Percentiles rank a stretch among this genome's conserved stretches.
phyloP scores from a whole-genome alignment of 1,140 invertebrate species.

The Habropoda laboriosa region DNA sequence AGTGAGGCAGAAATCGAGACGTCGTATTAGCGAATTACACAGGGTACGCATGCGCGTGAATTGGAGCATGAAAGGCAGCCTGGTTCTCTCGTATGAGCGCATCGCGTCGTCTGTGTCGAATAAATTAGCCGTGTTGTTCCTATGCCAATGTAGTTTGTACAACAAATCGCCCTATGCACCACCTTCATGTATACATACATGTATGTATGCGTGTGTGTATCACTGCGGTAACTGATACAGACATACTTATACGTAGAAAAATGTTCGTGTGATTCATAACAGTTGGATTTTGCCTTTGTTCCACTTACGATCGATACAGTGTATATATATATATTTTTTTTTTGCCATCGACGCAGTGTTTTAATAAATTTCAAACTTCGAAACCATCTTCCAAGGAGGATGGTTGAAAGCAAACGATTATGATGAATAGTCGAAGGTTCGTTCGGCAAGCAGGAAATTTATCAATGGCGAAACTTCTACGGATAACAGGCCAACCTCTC shows the following conservation, averaged over 20 bases:
- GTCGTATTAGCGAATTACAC: slow-evolving; percentile 36
- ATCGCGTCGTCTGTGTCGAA: slow-evolving; percentile 17
- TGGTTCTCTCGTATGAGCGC: not conserved
- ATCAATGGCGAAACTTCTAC: too few species aligned
- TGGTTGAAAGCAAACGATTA: too few species aligned
- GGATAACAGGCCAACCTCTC: too few species aligned
- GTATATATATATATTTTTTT: too few species aligned
- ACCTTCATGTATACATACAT: not conserved
- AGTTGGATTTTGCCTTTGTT: too few species aligned
- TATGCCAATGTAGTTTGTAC: not conserved
- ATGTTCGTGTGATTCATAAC: not conserved
- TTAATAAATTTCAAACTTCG: slow-evolving; percentile 2
- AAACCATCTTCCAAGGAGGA: not conserved
- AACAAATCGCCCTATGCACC: slow-evolving; percentile 6
- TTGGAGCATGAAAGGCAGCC: slow-evolving; percentile 25
- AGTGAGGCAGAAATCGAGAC: slow-evolving; percentile 44
- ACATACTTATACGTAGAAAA: too few species aligned
- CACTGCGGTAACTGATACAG: too few species aligned
- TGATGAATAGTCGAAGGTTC: too few species aligned
- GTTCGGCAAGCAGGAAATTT: too few species aligned
- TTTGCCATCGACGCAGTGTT: not conserved
- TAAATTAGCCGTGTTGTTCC: slow-evolving; percentile 28
- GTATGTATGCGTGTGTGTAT: too few species aligned
- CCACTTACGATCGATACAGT: not conserved
- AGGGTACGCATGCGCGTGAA: slow-evolving; percentile 13